Conservation (phyloP, 2,888 invertebrate species). For the Drosophila neutralis region DNA sequence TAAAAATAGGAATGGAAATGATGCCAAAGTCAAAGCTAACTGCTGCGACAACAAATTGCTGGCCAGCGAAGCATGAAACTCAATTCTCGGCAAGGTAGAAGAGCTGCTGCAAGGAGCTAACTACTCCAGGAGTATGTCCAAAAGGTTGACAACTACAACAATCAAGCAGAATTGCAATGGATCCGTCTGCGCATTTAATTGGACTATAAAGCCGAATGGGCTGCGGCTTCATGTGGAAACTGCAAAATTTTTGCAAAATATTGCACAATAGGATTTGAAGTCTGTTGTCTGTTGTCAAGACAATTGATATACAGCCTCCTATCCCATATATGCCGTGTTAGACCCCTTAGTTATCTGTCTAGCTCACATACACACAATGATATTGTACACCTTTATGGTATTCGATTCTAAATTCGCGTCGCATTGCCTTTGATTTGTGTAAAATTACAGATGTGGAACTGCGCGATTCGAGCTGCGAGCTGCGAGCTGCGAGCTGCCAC, state of each 20-base stretch:
- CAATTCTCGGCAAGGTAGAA: constrained; percentile 61
- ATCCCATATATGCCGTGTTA: background rate
- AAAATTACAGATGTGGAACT: constrained; percentile 58
- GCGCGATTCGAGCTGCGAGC: constrained; percentile 6
- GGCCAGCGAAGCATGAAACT: constrained; percentile 69
- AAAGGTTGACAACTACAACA: constrained; percentile 26
- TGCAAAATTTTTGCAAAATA: constrained; percentile 35
- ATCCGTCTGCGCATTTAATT: constrained; percentile 59
- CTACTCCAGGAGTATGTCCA: constrained; percentile 15
- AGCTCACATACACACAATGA: constrained; percentile 11
- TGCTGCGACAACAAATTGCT: constrained; percentile 76
- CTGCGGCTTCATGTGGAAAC: constrained; percentile 41
- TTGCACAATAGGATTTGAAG: constrained; percentile 50
- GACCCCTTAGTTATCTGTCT: constrained; percentile 23
- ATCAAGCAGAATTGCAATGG: constrained; percentile 30
- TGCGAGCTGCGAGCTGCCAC: constrained; percentile 14
- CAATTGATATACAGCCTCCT: constrained; percentile 59
- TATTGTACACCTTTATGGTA: constrained; percentile 25
- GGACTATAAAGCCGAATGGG: constrained; percentile 61
- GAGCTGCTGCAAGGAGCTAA: constrained; percentile 16
- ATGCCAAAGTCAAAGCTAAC: constrained; percentile 60
- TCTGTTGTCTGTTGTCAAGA: constrained; percentile 65
- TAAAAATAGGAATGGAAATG: constrained; percentile 7
- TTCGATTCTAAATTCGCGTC: constrained; percentile 46
- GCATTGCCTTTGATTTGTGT: constrained; percentile 61